Evolutionary conservation across 2,797 vertebrate species (phyloP).

Genomic region (Lithobates pipiens): DNA sequence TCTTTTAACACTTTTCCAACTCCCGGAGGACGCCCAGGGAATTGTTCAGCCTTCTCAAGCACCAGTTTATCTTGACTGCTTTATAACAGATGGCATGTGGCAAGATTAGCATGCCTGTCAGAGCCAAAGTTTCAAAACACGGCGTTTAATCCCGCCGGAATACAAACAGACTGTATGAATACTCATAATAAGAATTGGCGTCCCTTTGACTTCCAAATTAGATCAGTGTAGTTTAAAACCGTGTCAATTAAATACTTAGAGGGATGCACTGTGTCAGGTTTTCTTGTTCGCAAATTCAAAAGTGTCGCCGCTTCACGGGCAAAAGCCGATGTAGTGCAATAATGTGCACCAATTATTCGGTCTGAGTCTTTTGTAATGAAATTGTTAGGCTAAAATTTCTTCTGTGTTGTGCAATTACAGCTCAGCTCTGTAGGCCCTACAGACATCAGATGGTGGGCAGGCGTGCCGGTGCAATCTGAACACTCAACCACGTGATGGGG

Average conservation of each 20-base stretch:
- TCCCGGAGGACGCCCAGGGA: not conserved
- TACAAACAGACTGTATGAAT: conserved; percentile 56
- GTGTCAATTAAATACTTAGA: conserved; percentile 50
- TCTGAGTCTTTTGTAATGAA: not conserved
- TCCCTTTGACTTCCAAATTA: conserved; percentile 53
- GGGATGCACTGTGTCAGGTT: conserved; percentile 25
- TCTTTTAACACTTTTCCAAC: conserved; percentile 26
- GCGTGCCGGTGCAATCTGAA: too few species aligned
- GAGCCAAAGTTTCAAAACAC: conserved; percentile 57
- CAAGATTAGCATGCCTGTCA: conserved; percentile 53
- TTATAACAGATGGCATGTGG: conserved; percentile 58
- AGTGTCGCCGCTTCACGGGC: not conserved
- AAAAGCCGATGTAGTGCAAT: not conserved
- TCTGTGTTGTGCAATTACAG: not conserved
- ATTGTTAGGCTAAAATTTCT: not conserved
- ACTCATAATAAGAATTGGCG: conserved; percentile 54
- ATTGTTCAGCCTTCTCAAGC: conserved; percentile 16
- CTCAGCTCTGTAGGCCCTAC: too few species aligned
- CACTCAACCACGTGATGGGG: too few species aligned
- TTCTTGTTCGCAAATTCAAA: not conserved
- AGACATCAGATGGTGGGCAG: too few species aligned
- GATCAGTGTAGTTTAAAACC: conserved; percentile 55
- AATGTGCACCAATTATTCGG: not conserved
- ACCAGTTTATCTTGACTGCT: conserved; percentile 41
- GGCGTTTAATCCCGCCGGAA: conserved; percentile 42